Evolutionary conservation across 2,113 vertebrate genomes (phyloP), one percentile per base, ranked within the genome.

Genomic region (Chloebia gouldiae): DNA sequence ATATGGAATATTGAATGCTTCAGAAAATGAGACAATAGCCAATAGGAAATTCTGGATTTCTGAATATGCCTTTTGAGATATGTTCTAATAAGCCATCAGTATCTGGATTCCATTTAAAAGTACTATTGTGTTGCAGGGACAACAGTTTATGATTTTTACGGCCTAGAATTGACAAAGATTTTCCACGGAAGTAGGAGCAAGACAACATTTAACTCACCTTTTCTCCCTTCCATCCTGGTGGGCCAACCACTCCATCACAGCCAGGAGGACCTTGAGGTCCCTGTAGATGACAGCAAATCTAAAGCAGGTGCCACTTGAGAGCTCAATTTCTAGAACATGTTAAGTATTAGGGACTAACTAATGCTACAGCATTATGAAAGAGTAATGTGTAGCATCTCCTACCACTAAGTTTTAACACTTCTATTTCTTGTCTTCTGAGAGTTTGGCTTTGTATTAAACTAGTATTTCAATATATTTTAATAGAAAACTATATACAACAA

Each of bases 231-330:
- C 37, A 90, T 37, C 99, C 99, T 12, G 95, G 96, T 90, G 93
- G 78, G 23, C 99, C 99, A 13, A 92, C 85, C 47, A 96, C 85
- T 39, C 99, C 99, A 70, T 98, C 97, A 84, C 53, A 94, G 61
- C 99, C 99, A 95, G 98, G 97, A 31, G 93, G 86, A 81, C 99
- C 98, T 57, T 96, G 95, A 3, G 97, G 97, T 81, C 98, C 99
- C 99, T 99, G 94, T 23, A 39, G 68, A 95, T 45, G 44, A 85
- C 0, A 89, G 24, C 6, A 88, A 66, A 80, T 45, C 9, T 95
- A 75, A 70, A 79, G 71, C 44, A 89, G 25, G 15, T 56, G 42
- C 19, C 53, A 42, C 12, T 27, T 60, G 14, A 79, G 19, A 82
- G 9, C 10, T 27, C 0, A 1, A 3, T 37, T 83, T 39, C 33